Base-by-base conservation (phyloP, 2,888 invertebrate genomes). In the Eubasilissa splendida region DNA sequence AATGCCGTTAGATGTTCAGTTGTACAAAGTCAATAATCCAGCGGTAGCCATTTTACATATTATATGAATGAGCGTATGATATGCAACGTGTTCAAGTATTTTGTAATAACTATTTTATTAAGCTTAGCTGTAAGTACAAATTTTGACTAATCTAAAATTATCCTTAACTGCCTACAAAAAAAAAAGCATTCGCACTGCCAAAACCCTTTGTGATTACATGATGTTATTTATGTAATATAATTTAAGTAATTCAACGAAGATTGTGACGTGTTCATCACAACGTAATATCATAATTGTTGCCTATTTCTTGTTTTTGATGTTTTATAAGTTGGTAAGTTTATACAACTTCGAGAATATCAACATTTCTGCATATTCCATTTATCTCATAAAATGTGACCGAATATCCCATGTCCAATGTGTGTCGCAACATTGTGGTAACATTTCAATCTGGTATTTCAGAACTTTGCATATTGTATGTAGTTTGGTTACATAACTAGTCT, bases 91-190 rank as follows among this genome's bases (percentile, higher is more conserved):
- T 78, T 71, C 78, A 78, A 78, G 50, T 78, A 78, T 65, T 78
- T 78, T 65, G 53, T 78, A 78, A 70, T 50, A 8, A 77, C 50
- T 56, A 63, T 78, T 71, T 71, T 60, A 50, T 33, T 71, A 54
- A 76, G 60, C 58, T 59, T 77, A 52, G 56, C 63, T 77, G 54
- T 77, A 80, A 80, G 80, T 80, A 80, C 80, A 80, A 80, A 80
- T 80, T 80, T 80, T 60, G 53, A 70, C 65, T 73, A 56, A n/a
- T 73, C 77, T 68, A 52, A 65, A 63, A 42, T 42, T 60, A 7
- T 31, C 54, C 52, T 54, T 53, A 66, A 80, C 76, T 70, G 60
- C 70, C 80, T 59, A 76, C 54, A 58, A 12, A 63, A 63, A 56
- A 42, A 42, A 42, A 76, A 74, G 14, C 52, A 66, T 58, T 53